A percentile compares a stretch with the other conserved stretches of the same genome.
Evolutionary conservation across 2,888 invertebrate genomes (phyloP).

Genomic region (Anaspis maculata): DNA sequence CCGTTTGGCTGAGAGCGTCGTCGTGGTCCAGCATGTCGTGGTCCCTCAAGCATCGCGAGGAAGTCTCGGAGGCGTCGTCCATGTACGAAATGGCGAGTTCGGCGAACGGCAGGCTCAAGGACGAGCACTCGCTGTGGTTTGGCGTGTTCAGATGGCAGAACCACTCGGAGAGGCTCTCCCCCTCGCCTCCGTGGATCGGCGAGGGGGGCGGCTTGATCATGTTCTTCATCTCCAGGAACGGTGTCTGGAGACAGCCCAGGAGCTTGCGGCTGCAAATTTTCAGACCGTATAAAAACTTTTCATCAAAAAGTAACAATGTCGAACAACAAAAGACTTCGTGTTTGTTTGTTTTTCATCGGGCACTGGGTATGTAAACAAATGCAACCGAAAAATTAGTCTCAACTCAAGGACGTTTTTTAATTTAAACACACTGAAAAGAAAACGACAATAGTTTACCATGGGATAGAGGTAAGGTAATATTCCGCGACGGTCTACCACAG

Average conservation of each 20-base stretch:
- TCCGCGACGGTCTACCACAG: too few relatives aligned
- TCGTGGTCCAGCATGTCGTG: conserved; percentile 22
- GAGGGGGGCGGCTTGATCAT: conserved; percentile 47
- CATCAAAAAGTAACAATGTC: too few relatives aligned
- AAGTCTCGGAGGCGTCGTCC: conserved; percentile 38
- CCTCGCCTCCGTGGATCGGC: conserved; percentile 36
- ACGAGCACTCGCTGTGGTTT: conserved; percentile 39
- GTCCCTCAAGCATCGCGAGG: conserved; percentile 26
- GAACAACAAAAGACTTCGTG: too few relatives aligned
- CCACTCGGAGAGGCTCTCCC: conserved; percentile 41
- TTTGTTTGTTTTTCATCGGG: too few relatives aligned
- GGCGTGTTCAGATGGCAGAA: conserved; percentile 31
- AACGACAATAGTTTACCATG: too few relatives aligned
- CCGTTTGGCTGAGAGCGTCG: conserved; percentile 28
- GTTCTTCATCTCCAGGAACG: conserved; percentile 49
- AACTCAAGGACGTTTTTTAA: too few relatives aligned
- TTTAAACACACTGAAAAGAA: too few relatives aligned
- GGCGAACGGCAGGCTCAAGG: conserved; percentile 38
- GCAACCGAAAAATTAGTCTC: too few relatives aligned
- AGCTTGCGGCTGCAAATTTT: conserved; percentile 43
- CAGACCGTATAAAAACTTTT: too few relatives aligned
- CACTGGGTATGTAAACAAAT: too few relatives aligned
- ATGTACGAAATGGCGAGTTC: conserved; percentile 40
- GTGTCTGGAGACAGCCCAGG: conserved; percentile 52
- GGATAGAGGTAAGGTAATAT: too few relatives aligned